Percentiles rank a stretch among this genome's conserved stretches.
Evolutionary conservation across 1,140 invertebrate genomes (phyloP).

Genomic region (Drosophila sproati): DNA sequence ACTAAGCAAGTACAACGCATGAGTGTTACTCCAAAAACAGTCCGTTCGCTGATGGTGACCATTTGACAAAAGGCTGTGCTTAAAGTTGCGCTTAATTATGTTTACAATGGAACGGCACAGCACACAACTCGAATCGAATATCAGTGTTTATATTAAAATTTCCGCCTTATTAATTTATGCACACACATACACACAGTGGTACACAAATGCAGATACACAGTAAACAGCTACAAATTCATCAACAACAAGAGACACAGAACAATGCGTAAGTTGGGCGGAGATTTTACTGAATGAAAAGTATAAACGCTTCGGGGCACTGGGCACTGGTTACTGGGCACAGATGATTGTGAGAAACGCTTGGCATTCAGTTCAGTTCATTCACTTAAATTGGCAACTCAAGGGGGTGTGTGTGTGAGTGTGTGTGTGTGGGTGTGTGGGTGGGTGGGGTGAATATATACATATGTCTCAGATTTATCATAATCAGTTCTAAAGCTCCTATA

Average conservation of each 20-base stretch:
- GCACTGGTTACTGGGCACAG: constrained; percentile 13
- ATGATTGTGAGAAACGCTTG: constrained; percentile 72
- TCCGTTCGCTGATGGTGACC: constrained; percentile 18
- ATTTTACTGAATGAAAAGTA: constrained; percentile 28
- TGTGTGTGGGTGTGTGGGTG: constrained; percentile 1
- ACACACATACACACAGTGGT: constrained; percentile 14
- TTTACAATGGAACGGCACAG: constrained; percentile 48
- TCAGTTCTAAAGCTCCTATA: constrained; percentile 50
- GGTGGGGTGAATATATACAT: constrained; percentile 27
- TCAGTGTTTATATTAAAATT: constrained; percentile 79
- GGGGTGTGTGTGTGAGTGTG: constrained; percentile 28
- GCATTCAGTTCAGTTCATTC: constrained; percentile 59
- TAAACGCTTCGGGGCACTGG: constrained; percentile 25
- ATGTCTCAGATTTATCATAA: constrained; percentile 46
- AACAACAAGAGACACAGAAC: constrained; percentile 51
- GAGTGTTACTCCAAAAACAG: background rate
- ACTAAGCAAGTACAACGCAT: constrained; percentile 31
- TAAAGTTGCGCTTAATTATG: constrained; percentile 65
- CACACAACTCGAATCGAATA: constrained; percentile 64
- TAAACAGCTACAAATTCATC: constrained; percentile 41
- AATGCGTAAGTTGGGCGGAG: constrained; percentile 61
- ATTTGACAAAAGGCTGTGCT: constrained; percentile 52
- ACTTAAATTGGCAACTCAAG: constrained; percentile 76
- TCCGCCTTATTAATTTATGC: constrained; percentile 72
- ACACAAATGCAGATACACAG: constrained; percentile 4